Percentiles rank a stretch among this genome's conserved stretches.
These are phyloP conservation scores for Mus spicilegus DNA, from an alignment of 2,113 vertebrate species.

Conservation along the genomic window DNA sequence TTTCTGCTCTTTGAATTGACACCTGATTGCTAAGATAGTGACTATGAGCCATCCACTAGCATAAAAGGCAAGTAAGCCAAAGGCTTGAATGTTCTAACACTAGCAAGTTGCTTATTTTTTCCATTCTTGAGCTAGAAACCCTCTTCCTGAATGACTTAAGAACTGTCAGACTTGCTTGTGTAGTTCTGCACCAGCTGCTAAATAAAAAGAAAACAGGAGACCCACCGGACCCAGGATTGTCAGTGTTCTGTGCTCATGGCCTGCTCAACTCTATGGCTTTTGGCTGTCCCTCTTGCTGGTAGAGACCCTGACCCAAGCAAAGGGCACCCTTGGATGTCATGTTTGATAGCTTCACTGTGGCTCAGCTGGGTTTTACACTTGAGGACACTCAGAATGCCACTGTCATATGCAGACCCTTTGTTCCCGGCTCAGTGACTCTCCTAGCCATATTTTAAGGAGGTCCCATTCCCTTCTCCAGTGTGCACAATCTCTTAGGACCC, in stretches of 20 bases:
- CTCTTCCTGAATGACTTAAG: background rate
- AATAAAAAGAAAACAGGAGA: background rate
- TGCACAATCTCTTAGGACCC: background rate
- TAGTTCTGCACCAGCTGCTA: background rate
- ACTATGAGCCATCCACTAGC: background rate
- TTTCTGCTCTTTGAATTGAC: background rate
- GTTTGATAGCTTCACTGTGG: background rate
- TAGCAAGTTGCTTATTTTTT: background rate
- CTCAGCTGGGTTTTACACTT: background rate
- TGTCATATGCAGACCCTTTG: background rate
- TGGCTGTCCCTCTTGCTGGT: background rate
- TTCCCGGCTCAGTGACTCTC: background rate
- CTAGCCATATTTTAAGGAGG: background rate
- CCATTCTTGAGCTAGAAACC: background rate
- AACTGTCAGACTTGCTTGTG: background rate
- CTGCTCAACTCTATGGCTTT: background rate
- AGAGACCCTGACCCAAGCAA: background rate
- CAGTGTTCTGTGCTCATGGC: background rate
- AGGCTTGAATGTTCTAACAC: background rate
- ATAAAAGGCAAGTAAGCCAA: background rate
- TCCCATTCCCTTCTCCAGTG: background rate
- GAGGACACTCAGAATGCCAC: background rate
- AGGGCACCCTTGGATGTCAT: background rate
- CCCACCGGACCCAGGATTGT: background rate
- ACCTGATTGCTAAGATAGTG: background rate